Evolutionary conservation across 2,113 vertebrate genomes (phyloP), one percentile per base, ranked within the genome.

Genomic region (Psephotus haematonotus): DNA sequence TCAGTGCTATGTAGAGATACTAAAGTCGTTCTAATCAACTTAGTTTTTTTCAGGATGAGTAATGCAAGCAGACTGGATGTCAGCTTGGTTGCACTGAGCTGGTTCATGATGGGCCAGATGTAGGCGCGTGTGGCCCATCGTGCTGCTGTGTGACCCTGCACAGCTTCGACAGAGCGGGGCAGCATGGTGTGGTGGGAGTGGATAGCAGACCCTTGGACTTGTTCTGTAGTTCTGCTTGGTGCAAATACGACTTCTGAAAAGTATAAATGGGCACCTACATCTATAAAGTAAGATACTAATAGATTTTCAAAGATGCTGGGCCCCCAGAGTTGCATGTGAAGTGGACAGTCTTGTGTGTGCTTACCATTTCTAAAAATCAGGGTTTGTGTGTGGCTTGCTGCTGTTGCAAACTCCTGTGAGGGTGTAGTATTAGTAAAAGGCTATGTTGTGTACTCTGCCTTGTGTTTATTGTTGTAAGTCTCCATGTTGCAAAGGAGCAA

Each of bases 381-480:
- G 84, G 52, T 70, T 69, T 63, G 64, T 8, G 8, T 75, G 88
- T 68, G 90, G 80, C 71, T 95, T 85, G 91, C 77, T 80, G 62
- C 69, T 92, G 72, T 53, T 87, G 77, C 80, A 29, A 81, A 78
- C 77, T 94, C 94, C 86, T 6, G 1, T 82, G 86, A 50, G 91
- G 91, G 49, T 92, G 78, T 62, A 41, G 41, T 75, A 53, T 94
- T 78, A 82, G 88, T 84, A 83, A 93, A 97, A 92, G 79, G 59
- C 92, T 64, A 7, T 39, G 71, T 82, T 78, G 77, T 82, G 53
- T 86, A 50, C 82, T 94, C 71, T 63, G 91, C 44, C 86, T 95
- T 90, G 86, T 80, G 71, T 95, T 96, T 93, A 82, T 91, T 95
- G 90, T 92, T 93, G 70, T 86, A 91, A 60, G 76, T 80, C 89